Evolutionary conservation across 37 sponge, comb jelly and placozoan species (phyloP).

Genomic region (Hexactinellida sp.): DNA sequence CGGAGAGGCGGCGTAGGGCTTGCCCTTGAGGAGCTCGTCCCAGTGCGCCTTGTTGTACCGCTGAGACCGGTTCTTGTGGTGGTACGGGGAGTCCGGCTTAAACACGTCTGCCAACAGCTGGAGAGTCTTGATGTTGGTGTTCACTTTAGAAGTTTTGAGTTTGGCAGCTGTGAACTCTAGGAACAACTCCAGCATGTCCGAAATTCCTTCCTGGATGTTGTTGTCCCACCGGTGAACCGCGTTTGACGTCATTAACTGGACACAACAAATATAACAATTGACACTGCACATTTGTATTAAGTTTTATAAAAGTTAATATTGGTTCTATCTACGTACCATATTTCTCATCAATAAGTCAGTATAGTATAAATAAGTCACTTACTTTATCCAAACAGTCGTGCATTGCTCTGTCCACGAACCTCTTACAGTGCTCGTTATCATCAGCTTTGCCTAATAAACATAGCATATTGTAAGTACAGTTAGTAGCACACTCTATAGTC

Average conservation of each 20-base stretch:
- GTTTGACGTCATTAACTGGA: slow-evolving; percentile 64
- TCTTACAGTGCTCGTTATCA: slow-evolving; percentile 65
- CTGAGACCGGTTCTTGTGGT: background rate
- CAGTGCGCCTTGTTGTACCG: slow-evolving; percentile 19
- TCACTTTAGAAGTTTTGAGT: slow-evolving; percentile 23
- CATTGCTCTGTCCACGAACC: slow-evolving; percentile 54
- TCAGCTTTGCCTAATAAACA: slow-evolving; percentile 67
- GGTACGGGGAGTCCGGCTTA: background rate
- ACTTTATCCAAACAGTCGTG: slow-evolving; percentile 65
- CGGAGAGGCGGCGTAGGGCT: slow-evolving; percentile 22
- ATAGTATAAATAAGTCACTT: background rate
- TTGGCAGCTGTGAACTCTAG: slow-evolving; percentile 64
- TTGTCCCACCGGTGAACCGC: slow-evolving; percentile 76
- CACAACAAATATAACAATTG: too few relatives aligned
- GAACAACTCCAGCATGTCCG: slow-evolving; percentile 54
- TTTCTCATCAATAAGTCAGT: background rate
- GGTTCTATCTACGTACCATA: background rate
- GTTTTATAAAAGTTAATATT: background rate
- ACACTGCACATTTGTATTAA: too few relatives aligned
- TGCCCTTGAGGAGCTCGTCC: slow-evolving; percentile 2
- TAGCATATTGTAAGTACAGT: too few relatives aligned
- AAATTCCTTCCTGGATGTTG: slow-evolving; percentile 68
- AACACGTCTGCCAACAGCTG: background rate
- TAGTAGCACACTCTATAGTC: too few relatives aligned
- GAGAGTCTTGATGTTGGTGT: background rate